Evolutionary conservation across 2,113 vertebrate genomes (phyloP).

Genomic region (Riparia riparia): DNA sequence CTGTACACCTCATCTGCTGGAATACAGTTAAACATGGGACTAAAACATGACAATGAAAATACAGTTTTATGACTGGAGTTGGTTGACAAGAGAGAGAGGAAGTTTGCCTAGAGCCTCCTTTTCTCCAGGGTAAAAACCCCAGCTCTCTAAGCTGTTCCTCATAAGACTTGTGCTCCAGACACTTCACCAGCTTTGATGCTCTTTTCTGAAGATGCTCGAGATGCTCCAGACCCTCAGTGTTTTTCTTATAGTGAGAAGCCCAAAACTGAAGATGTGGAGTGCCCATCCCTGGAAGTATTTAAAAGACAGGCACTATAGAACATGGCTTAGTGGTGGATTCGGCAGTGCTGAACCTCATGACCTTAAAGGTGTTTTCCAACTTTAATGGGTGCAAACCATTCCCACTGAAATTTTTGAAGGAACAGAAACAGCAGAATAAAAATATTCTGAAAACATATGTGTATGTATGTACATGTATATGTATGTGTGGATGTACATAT

Average conservation of each 20-base stretch:
- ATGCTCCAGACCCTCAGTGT: not conserved
- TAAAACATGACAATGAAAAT: not conserved
- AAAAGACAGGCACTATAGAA: not conserved
- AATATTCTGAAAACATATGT: not conserved
- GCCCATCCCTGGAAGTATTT: not conserved
- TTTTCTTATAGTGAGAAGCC: not conserved
- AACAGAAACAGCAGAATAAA: not conserved
- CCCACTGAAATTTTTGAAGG: not conserved
- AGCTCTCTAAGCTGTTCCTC: not conserved
- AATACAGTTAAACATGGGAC: not conserved
- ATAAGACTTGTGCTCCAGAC: not conserved
- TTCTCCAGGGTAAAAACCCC: not conserved
- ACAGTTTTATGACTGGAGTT: not conserved
- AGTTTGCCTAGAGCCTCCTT: not conserved
- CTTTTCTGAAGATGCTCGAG: not conserved
- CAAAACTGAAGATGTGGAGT: not conserved
- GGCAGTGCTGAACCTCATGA: not conserved
- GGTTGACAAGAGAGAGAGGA: not conserved
- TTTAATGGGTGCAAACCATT: not conserved
- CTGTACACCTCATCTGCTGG: not conserved
- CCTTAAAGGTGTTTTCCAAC: not conserved
- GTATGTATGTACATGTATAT: fast-evolving
- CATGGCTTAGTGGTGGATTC: not conserved
- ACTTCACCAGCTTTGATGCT: not conserved
- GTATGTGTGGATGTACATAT: fast-evolving